Percentiles rank a stretch among this genome's conserved stretches.
Conservation (phyloP, 2,888 invertebrate genomes). For the Zaprionus obscuricornis region DNA sequence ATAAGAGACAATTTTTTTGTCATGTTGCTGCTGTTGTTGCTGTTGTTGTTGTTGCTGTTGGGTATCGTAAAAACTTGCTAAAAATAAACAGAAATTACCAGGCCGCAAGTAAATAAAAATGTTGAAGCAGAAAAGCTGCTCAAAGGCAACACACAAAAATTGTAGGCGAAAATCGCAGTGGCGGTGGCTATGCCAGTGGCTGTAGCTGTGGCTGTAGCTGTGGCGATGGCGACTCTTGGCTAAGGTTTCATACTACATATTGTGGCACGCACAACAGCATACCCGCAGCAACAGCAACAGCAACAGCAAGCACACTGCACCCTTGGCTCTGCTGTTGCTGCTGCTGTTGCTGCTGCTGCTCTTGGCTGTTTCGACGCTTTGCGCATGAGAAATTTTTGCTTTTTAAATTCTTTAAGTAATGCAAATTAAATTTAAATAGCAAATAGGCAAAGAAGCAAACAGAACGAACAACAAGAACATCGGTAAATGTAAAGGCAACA, state of each 20-base stretch:
- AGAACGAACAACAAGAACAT: slow-evolving; percentile 34
- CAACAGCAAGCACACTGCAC: slow-evolving; percentile 40
- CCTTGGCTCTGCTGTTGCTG: too few relatives aligned
- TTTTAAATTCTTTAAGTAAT: slow-evolving; percentile 78
- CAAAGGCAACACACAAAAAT: slow-evolving; percentile 47
- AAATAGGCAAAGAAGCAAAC: slow-evolving; percentile 71
- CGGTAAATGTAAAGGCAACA: slow-evolving; percentile 1
- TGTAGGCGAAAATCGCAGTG: background rate
- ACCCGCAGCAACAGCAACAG: too few relatives aligned
- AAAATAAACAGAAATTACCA: slow-evolving; percentile 74
- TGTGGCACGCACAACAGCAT: too few relatives aligned
- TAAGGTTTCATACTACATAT: too few relatives aligned
- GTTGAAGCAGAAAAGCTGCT: slow-evolving; percentile 72
- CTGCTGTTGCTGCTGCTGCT: background rate
- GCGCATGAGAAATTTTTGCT: slow-evolving; percentile 70
- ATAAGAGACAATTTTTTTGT: slow-evolving; percentile 48
- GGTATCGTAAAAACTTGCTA: slow-evolving; percentile 62
- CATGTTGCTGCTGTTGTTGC: background rate
- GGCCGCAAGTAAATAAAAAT: slow-evolving; percentile 75
- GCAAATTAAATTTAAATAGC: slow-evolving; percentile 79
- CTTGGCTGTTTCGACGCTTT: slow-evolving; percentile 55
- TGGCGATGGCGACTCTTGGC: slow-evolving; percentile 10
- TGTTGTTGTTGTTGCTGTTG: too few relatives aligned
- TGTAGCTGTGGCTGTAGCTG: background rate
- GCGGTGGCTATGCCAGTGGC: background rate